These are phyloP conservation scores for Carassius auratus DNA, from an alignment of 2,113 vertebrate species.

Conservation along the genomic window DNA sequence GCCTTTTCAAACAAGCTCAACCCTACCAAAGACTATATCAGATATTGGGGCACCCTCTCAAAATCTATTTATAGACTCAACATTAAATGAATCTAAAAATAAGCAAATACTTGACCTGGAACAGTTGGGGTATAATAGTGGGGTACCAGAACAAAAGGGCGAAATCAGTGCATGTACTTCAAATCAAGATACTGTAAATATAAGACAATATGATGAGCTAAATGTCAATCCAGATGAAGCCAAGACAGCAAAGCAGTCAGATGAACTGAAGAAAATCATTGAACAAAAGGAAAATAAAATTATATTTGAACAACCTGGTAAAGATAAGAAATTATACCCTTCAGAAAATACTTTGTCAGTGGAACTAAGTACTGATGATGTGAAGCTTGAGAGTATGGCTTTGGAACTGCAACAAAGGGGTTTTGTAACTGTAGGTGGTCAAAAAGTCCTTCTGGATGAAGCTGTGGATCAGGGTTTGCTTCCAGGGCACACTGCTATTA, in stretches of 20 bases:
- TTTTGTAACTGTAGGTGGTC: constrained; percentile 75
- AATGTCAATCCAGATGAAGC: neutral
- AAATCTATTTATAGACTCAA: neutral
- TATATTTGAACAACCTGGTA: neutral
- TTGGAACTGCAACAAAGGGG: constrained; percentile 81
- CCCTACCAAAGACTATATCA: neutral
- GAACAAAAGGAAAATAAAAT: neutral
- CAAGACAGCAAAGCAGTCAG: neutral
- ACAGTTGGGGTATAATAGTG: neutral
- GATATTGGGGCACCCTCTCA: neutral
- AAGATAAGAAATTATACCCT: constrained; percentile 24
- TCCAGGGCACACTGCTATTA: constrained; percentile 83
- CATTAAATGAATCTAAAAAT: constrained; percentile 10
- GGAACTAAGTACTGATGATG: constrained; percentile 58
- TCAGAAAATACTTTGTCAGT: constrained; percentile 31
- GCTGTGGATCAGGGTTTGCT: constrained; percentile 80
- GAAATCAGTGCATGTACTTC: neutral
- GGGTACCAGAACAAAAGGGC: neutral
- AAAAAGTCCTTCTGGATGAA: constrained; percentile 84
- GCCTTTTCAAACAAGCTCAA: neutral
- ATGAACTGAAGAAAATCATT: neutral
- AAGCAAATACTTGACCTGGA: neutral
- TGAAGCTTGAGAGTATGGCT: constrained; percentile 75
- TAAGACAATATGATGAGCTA: neutral
- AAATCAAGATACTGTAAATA: neutral